Base-by-base conservation (phyloP, 2,888 invertebrate species). In the Halictus ligatus region DNA sequence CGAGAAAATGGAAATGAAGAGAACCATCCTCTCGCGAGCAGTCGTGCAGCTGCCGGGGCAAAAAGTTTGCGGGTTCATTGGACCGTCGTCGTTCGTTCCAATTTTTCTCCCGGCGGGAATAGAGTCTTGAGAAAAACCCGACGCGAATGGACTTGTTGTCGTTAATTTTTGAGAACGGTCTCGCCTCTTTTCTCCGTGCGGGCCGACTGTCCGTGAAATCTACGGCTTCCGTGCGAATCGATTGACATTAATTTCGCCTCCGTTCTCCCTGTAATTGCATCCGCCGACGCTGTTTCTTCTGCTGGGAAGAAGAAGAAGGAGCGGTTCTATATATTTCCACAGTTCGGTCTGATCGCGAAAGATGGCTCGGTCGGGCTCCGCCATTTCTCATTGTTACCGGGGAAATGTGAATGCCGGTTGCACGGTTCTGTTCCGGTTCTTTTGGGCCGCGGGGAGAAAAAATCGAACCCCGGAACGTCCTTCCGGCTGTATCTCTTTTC, bases 101-200 rank as follows among this genome's bases (percentile, higher is more conserved):
- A 18, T 40, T 46, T 1, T 10, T 72, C 21, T 18, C 7, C 4
- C 13, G 2, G 25, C 1, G 25, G 25, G 12, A 60, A 2, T 25
- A 43, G 0, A 13, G 18, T 64, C 54, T 43, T 13, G n/a, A 72
- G 48, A 35, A 79, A 78, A 80, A 75, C 13, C 67, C 25, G 83
- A 80, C 78, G 29, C 46, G 72, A 83, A 82, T 81, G 81, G 73
- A 89, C 79, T 83, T 80, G 89, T 83, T 69, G 85, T 80, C 83
- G 83, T 89, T 87, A 83, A 89, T 89, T 89, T 88, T 89, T 86
- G 75, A 88, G 78, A 82, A 58, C 46, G 48, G 15, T 21, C 67
- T 13, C 15, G 69, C 21, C 40, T 21, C 69, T 12, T 35, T 60
- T 60, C 60, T 48, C 67, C 50, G 35, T 12, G n/a, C 72, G 75